Conservation (phyloP, 2,113 vertebrate species). For the Mionectes macconnelli region DNA sequence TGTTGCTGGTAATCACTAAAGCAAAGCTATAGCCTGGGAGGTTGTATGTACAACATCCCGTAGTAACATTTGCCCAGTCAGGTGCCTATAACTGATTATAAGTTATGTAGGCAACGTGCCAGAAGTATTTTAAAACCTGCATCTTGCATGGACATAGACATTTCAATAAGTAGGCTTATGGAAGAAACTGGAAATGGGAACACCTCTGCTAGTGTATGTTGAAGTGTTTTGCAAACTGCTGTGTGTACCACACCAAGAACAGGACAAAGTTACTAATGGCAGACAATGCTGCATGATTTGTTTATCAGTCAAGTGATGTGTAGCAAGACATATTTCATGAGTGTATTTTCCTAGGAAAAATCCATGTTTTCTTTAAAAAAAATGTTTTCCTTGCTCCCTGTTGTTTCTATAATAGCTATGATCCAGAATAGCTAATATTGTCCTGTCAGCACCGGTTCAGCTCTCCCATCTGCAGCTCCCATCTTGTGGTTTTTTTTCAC, state of each 20-base stretch:
- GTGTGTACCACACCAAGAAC: neutral
- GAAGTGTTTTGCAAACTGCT: neutral
- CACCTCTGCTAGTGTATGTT: neutral
- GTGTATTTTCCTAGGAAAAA: slow-evolving; percentile 10
- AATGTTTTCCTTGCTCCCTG: neutral
- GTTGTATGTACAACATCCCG: neutral
- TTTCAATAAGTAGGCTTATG: neutral
- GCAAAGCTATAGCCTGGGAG: neutral
- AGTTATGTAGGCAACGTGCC: neutral
- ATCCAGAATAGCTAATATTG: slow-evolving; percentile 26
- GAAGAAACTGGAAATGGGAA: neutral
- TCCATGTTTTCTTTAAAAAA: slow-evolving; percentile 9
- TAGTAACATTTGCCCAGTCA: neutral
- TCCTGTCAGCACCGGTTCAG: neutral
- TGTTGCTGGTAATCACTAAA: neutral
- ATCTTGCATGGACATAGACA: neutral
- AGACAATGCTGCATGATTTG: neutral
- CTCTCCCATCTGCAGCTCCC: neutral
- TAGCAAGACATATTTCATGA: neutral
- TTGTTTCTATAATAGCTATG: neutral
- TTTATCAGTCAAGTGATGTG: neutral
- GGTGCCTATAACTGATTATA: neutral
- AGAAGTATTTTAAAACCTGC: neutral
- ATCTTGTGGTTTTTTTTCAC: neutral
- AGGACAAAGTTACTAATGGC: neutral